Evolutionary conservation across 2,797 vertebrate species (phyloP), one percentile per base, ranked within the genome.

Genomic region (Tadarida brasiliensis): DNA sequence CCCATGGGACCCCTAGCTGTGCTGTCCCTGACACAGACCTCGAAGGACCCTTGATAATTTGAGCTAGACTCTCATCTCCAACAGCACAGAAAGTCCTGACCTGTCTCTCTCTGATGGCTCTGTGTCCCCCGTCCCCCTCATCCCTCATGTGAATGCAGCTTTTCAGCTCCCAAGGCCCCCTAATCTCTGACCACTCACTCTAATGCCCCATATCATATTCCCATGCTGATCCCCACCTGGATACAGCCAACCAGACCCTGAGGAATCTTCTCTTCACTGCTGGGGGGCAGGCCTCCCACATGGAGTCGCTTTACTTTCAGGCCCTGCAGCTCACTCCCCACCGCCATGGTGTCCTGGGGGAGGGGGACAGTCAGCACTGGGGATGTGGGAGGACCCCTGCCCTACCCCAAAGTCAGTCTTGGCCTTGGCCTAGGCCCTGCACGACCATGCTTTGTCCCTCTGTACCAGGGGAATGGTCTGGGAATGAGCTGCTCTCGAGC

Each of bases 221-320:
- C n/a, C 84, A 73, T 83, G 54, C 39, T 82, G 90, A 91, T 10
- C 16, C 97, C 71, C 93, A 99, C 99, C 99, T 99, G 99, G 98
- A 99, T 99, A 97, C 99, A 99, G 97, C 99, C 99, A 96, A 98
- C 98, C 97, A 99, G 99, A 63, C 99, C 99, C 3, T 98, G 99
- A 98, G 99, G 99, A 95, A 99, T 99, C 96, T 99, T 99, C 95
- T 99, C 99, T 71, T 96, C 96, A 67, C 90, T 70, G 22, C 99
- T 98, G 65, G 98, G 99, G 92, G 99, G 98, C 96, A 99, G 98
- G 96, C 99, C 99, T 86, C 99, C 99, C 84, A 99, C 99, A 2
- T 99, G 99, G 94, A 99, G 99, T 94, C 99, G 99, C 98, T 99
- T 99, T 98, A 99, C 99, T 98, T 99, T 99, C 98, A 99, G 98